These are phyloP conservation scores for Irena cyanogastra DNA, from an alignment of 2,113 vertebrate genomes.

Conservation along the genomic window DNA sequence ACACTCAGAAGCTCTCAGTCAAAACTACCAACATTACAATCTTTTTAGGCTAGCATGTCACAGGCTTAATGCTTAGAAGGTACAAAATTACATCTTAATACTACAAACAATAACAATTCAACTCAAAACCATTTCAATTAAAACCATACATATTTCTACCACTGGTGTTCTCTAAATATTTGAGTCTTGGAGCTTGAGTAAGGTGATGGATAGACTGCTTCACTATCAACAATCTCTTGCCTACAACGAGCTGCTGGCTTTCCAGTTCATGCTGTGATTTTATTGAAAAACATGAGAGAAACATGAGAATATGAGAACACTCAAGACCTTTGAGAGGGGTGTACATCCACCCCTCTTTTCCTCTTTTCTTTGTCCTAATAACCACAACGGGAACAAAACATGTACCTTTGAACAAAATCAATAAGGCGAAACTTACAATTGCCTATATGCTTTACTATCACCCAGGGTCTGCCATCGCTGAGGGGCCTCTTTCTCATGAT, in stretches of 20 bases:
- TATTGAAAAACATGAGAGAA: neutral
- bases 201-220: neutral
- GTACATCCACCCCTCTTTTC: neutral
- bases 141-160: neutral
- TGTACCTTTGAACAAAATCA: neutral
- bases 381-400: neutral
- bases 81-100: neutral
- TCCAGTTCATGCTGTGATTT: neutral
- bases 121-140: neutral
- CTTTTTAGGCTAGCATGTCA: neutral
- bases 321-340: neutral
- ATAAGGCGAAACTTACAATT: neutral
- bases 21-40: no score
- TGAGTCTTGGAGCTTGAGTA: neutral
- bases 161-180: neutral
- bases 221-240: neutral
- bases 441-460: neutral
- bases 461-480: neutral
- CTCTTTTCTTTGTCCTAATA: neutral
- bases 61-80: neutral
- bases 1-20: no score
- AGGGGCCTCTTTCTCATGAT: neutral
- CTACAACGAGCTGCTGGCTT: neutral
- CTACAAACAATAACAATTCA: neutral
- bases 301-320: neutral